Evolutionary conservation across 2,797 vertebrate species (phyloP).

Genomic region (Mallotus villosus): DNA sequence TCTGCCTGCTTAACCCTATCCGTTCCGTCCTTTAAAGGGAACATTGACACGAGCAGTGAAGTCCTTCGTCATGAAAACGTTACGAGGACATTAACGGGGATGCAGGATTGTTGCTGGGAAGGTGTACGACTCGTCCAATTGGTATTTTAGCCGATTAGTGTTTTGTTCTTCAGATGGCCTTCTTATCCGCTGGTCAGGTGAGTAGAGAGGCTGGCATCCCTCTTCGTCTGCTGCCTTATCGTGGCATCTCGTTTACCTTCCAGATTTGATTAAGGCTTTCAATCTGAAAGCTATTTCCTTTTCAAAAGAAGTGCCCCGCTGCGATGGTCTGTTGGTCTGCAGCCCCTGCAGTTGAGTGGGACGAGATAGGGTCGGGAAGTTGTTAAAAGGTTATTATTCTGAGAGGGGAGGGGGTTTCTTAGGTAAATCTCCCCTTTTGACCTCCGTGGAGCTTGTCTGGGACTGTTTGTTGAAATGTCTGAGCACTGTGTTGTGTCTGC

Average conservation of each 20-base stretch:
- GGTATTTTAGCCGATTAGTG: background rate
- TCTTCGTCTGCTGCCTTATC: slow-evolving; percentile 2
- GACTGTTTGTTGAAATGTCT: slow-evolving; percentile 26
- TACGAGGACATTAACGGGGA: slow-evolving; percentile 17
- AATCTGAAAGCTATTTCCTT: slow-evolving; percentile 35
- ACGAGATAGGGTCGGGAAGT: background rate
- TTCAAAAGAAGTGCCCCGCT: slow-evolving; percentile 11
- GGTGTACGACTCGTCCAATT: background rate
- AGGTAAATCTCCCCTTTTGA: slow-evolving; percentile 48
- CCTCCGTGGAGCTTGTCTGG: slow-evolving; percentile 34
- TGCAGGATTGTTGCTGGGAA: no score
- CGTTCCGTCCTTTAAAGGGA: slow-evolving; percentile 40
- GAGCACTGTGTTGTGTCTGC: slow-evolving; percentile 43
- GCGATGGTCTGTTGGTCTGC: slow-evolving; percentile 6
- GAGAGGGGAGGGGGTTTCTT: slow-evolving; percentile 29
- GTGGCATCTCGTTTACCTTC: slow-evolving; percentile 44
- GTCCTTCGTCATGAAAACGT: slow-evolving; percentile 31
- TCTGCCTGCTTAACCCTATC: slow-evolving; percentile 38
- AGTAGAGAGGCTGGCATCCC: slow-evolving; percentile 1
- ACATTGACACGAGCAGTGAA: slow-evolving; percentile 31
- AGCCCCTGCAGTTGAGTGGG: slow-evolving; percentile 2
- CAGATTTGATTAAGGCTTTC: slow-evolving; percentile 33
- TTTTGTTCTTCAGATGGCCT: background rate
- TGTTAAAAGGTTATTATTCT: slow-evolving; percentile 45
- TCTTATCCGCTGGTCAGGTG: background rate